Percentiles rank a stretch among this genome's conserved stretches.
phyloP scores from a whole-genome alignment of 1,140 invertebrate species.

The Mesaphorura yosii region DNA sequence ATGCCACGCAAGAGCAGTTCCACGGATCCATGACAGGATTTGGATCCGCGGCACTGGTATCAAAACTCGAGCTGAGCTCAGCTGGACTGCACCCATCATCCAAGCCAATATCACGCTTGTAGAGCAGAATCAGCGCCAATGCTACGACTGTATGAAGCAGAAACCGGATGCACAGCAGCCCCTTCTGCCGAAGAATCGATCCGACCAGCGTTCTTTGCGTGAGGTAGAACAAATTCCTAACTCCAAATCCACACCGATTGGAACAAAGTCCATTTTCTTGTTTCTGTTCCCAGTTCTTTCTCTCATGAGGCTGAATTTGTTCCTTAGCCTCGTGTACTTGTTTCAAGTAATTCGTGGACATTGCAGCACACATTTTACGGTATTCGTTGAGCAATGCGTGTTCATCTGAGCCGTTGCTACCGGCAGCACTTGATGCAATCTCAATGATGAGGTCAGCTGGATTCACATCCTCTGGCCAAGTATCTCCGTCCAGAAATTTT shows the following conservation, averaged over 20 bases:
- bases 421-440: constrained; percentile 2
- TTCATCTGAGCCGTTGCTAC: too few relatives aligned
- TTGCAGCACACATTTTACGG: constrained; percentile 5
- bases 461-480: background rate
- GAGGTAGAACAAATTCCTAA: constrained; percentile 1
- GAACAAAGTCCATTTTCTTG: constrained; percentile 6
- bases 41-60: too few relatives aligned
- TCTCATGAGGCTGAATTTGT: background rate
- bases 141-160: constrained; percentile 8
- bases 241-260: background rate
- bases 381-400: background rate
- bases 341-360: too few relatives aligned
- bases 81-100: constrained; percentile 11
- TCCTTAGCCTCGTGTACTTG: background rate
- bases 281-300: background rate
- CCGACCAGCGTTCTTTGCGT: background rate
- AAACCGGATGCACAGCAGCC: constrained; percentile 6
- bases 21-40: background rate
- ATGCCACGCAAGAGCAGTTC: background rate
- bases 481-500: background rate
- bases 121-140: background rate
- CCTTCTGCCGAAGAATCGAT: constrained; percentile 2
- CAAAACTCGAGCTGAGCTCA: too few relatives aligned
- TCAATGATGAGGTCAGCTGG: constrained; percentile 10
- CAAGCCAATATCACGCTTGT: constrained; percentile 4